Evolutionary conservation across 2,797 vertebrate genomes (phyloP).

Genomic region (Apogon hyalosoma): DNA sequence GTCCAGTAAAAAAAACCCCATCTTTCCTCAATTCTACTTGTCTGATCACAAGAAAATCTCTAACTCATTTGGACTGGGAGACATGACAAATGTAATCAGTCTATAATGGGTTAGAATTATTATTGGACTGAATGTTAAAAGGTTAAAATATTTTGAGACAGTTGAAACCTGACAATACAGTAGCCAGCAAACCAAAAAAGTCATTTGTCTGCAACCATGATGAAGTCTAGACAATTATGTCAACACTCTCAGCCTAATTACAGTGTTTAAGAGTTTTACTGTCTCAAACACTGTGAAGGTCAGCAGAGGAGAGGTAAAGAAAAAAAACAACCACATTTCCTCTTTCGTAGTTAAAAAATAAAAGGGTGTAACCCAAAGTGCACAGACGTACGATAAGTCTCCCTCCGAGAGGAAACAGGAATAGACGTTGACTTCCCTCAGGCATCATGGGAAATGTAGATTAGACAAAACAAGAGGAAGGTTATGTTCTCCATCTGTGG

Average conservation of each 20-base stretch:
- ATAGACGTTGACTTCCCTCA: conserved; percentile 83
- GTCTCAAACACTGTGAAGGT: conserved; percentile 46
- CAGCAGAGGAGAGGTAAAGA: conserved; percentile 35
- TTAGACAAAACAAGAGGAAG: conserved; percentile 88
- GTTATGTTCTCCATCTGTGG: conserved; percentile 66
- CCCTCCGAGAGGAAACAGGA: conserved; percentile 83
- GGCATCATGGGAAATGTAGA: conserved; percentile 84
- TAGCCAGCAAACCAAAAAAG: neutral
- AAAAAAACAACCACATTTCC: conserved; percentile 42
- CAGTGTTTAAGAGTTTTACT: conserved; percentile 25
- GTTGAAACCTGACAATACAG: no score
- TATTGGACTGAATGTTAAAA: no score
- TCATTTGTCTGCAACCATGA: neutral
- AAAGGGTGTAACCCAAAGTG: conserved; percentile 79
- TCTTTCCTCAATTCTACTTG: no score
- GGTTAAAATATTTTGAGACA: no score
- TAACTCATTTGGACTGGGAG: no score
- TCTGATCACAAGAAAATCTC: no score
- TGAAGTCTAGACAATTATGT: conserved; percentile 13
- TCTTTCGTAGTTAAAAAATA: conserved; percentile 67
- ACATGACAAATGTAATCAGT: no score
- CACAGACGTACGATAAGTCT: conserved; percentile 70
- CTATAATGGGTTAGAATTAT: no score
- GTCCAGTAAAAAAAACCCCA: no score
- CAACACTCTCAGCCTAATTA: conserved; percentile 33